Evolutionary conservation across 2,888 invertebrate species (phyloP).

Genomic region (Calameuta idolon): DNA sequence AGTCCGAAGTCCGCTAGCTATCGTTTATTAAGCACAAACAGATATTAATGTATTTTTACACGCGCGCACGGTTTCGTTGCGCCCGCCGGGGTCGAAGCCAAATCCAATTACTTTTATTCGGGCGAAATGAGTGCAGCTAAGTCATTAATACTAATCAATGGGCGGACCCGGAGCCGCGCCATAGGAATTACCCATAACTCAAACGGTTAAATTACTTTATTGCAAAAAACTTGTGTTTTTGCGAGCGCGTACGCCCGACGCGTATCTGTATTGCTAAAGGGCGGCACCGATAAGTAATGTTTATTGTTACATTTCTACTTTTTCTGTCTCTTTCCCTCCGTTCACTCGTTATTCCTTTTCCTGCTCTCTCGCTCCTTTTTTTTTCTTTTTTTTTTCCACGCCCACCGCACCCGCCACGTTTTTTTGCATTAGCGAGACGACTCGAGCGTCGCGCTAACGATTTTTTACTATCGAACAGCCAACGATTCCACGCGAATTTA

Average conservation of each 20-base stretch:
- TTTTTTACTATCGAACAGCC: conserved; percentile 30
- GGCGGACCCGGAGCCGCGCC: conserved; percentile 44
- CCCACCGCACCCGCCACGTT: conserved; percentile 33
- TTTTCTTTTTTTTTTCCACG: conserved; percentile 19
- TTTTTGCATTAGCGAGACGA: conserved; percentile 57
- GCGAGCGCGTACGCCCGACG: conserved; percentile 39
- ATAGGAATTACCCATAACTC: conserved; percentile 66
- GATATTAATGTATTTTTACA: conserved; percentile 68
- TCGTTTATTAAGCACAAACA: conserved; percentile 67
- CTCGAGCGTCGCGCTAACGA: conserved; percentile 32
- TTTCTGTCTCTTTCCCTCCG: conserved; percentile 23
- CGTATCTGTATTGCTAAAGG: conserved; percentile 58
- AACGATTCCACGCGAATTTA: conserved; percentile 30
- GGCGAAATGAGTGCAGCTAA: conserved; percentile 67
- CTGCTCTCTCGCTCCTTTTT: neutral
- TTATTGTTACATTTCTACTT: conserved; percentile 64
- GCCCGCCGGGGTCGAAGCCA: conserved; percentile 59
- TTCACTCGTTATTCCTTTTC: neutral
- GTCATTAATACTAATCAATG: conserved; percentile 69
- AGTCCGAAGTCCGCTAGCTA: conserved; percentile 62
- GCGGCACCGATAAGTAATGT: conserved; percentile 66
- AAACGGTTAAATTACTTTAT: conserved; percentile 66
- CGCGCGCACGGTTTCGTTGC: conserved; percentile 41
- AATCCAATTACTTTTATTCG: conserved; percentile 68
- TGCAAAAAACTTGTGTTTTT: conserved; percentile 64